Evolutionary conservation across 2,888 invertebrate genomes (phyloP).

Genomic region (Dascillus cervinus): DNA sequence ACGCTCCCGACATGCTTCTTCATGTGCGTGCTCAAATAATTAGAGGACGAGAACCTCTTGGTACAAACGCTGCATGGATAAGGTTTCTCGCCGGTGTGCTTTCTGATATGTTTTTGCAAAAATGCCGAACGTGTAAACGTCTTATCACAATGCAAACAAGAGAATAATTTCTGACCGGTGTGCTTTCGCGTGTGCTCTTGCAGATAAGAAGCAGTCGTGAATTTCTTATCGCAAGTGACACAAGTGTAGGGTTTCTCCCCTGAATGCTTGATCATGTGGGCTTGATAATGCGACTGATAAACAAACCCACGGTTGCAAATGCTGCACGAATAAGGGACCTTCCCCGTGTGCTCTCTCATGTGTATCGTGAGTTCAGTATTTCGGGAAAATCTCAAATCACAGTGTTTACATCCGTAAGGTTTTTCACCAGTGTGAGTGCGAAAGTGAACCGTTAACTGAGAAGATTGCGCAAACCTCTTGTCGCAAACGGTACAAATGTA

Average conservation of each 20-base stretch:
- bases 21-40: conserved; percentile 15
- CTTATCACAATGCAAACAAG: conserved; percentile 14
- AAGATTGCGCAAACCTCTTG: conserved; percentile 54
- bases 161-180: conserved; percentile 12
- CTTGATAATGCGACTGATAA: conserved; percentile 34
- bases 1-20: conserved; percentile 11
- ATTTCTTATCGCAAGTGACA: conserved; percentile 12
- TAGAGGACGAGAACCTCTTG: conserved; percentile 14
- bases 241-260: conserved; percentile 14
- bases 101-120: conserved; percentile 12
- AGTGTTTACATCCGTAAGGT: conserved; percentile 30
- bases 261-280: conserved; percentile 35
- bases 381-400: conserved; percentile 35
- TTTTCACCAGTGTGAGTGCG: conserved; percentile 45
- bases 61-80: conserved; percentile 13
- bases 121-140: conserved; percentile 12
- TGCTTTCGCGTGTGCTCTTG: conserved; percentile 14
- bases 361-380: conserved; percentile 39
- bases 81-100: conserved; percentile 16
- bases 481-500: conserved; percentile 51
- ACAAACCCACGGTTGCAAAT: conserved; percentile 37
- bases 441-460: conserved; percentile 51
- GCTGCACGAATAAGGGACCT: conserved; percentile 37
- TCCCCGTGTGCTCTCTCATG: conserved; percentile 38
- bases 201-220: conserved; percentile 13